Evolutionary conservation across 2,113 vertebrate species (phyloP).

Genomic region (Sapajus apella): DNA sequence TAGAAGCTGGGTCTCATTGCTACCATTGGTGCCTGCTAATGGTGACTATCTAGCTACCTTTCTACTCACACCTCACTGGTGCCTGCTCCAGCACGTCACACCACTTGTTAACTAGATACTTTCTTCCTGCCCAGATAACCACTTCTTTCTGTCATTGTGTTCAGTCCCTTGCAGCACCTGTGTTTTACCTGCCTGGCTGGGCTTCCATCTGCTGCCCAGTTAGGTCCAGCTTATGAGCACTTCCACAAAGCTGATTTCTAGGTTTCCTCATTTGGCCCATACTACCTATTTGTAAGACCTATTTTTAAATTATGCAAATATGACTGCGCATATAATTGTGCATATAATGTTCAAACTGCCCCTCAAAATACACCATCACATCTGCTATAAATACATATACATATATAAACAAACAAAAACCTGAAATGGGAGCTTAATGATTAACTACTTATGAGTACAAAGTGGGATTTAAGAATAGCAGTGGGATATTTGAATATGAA

Average conservation of each 20-base stretch:
- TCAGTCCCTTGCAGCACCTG: neutral
- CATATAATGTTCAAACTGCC: neutral
- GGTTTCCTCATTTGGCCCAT: neutral
- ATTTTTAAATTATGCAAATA: neutral
- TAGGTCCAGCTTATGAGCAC: neutral
- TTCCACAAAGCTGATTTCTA: neutral
- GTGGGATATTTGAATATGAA: neutral
- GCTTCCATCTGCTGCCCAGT: neutral
- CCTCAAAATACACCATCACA: neutral
- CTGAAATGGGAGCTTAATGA: slow-evolving; percentile 40
- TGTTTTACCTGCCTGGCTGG: neutral
- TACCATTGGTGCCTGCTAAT: neutral
- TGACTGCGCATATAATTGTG: neutral
- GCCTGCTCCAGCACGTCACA: neutral
- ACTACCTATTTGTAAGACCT: slow-evolving; percentile 11
- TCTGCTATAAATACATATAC: neutral
- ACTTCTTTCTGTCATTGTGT: neutral
- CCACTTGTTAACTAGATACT: neutral
- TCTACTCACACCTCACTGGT: neutral
- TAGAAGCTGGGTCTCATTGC: neutral
- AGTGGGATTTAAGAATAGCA: neutral
- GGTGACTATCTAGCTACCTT: neutral
- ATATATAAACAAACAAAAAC: slow-evolving; percentile 17
- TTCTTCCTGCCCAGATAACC: neutral
- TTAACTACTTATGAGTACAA: slow-evolving; percentile 1